Base-by-base conservation (phyloP, 30 jellyfish, hydroid and myxozoan genomes). In the Chironex yamaguchii region DNA sequence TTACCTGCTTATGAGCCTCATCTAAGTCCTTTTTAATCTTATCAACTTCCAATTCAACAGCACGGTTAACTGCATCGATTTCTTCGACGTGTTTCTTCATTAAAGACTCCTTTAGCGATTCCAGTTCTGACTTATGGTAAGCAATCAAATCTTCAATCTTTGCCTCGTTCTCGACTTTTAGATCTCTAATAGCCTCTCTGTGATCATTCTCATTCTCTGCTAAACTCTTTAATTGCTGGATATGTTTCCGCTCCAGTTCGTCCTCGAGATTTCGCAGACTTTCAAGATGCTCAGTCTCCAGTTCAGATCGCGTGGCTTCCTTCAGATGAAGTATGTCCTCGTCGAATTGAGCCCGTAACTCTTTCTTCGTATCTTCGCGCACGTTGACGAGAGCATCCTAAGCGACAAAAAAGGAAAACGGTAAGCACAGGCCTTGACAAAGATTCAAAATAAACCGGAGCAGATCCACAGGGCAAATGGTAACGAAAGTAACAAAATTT, bases 1-100 rank as follows among this genome's bases (percentile, higher is more conserved):
- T 23, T 27, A 79, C 96, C 89, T 88, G 71, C 49, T 73, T 64
- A 62, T 88, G 96, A 0, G 81, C 88, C 68, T 62, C 85, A 3
- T 67, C 91, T 34, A 79, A 22, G 0, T 78, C 92, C 26, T 24
- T 30, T 34, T 49, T 88, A 34, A 34, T 36, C 27, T 69, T 71
- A 22, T 34, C 72, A 21, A 88, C 35, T 33, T 79, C 92, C n/a
- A 26, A 29, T 52, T 65, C 86, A 4, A 51, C 28, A 36, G 53
- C 63, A 9, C 69, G 52, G 20, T 71, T 88, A 25, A 54, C 34
- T 9, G 82, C 96, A 51, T 52, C 30, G 49, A 36, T 71, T 4
- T 67, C 76, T 53, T 58, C 27, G 24, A 28, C 65, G 0, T 63
- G 49, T 0, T 53, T 67, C n/a, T 71, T 75, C 32, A 32, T 76